Base-by-base conservation (phyloP, 2,888 invertebrate species). In the Drosophila tripunctata region DNA sequence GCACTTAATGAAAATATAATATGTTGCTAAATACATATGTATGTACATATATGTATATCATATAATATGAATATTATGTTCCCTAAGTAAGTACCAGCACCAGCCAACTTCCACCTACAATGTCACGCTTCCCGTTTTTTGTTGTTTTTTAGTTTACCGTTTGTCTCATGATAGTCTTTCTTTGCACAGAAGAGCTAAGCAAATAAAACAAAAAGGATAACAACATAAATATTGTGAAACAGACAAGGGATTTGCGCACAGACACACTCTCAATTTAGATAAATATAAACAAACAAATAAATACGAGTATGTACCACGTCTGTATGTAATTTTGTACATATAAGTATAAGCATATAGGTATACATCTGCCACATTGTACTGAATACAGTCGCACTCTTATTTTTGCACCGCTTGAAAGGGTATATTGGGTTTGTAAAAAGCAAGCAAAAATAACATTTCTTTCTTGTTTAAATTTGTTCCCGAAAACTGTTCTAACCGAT, bases 121-220 rank as follows among this genome's bases (percentile, higher is more conserved):
- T 56, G n/a, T n/a, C n/a, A n/a, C n/a, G n/a, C n/a, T n/a, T n/a
- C n/a, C n/a, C n/a, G n/a, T n/a, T n/a, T n/a, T n/a, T 60, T 60
- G 24, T 24, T 54, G 40, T 10, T 31, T 17, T 19, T 17, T 36
- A 35, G 38, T 38, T 30, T 44, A 62, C 31, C 55, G 62, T 47
- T 72, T 64, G 70, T 78, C 80, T 78, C 73, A 61, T 67, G 82
- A 73, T 78, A 78, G 87, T 87, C 78, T 60, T 64, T 81, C 82
- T 83, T 82, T 85, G 70, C 86, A 82, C 79, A 84, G 86, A 77
- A 85, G 87, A 85, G 85, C 85, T 84, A 85, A 87, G 87, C 87
- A 84, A 84, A 84, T 84, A 87, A 87, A 87, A 85, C 86, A 84
- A 84, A 84, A 82, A 75, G 81, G 81, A 82, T 82, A 82, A 86